Conservation (phyloP, 2,113 vertebrate genomes). For the Protobothrops flavoviridis region DNA sequence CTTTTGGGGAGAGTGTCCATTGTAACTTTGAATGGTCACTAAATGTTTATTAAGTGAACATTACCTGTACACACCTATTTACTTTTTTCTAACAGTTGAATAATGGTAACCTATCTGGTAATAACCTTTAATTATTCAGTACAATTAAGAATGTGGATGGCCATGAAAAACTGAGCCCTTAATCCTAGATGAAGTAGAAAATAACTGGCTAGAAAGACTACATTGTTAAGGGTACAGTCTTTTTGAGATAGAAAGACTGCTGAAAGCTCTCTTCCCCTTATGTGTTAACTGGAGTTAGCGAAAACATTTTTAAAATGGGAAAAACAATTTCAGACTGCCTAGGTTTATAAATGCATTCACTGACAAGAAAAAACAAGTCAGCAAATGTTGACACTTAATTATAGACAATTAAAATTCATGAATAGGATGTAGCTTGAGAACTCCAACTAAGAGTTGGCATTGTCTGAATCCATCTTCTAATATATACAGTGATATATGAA, state of each 20-base stretch:
- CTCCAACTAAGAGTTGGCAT: neutral
- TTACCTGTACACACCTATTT: neutral
- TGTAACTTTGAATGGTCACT: no score
- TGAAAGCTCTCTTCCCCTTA: no score
- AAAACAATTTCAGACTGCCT: neutral
- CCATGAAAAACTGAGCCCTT: neutral
- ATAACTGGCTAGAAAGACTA: neutral
- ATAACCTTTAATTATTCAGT: neutral
- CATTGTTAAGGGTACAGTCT: neutral
- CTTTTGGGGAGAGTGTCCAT: no score
- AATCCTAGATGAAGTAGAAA: neutral
- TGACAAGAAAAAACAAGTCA: neutral
- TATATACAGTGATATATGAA: neutral
- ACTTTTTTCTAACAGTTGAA: neutral
- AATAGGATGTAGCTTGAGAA: neutral
- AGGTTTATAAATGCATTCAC: neutral
- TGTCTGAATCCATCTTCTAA: neutral
- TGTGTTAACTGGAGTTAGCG: no score
- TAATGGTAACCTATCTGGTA: neutral
- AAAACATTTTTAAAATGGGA: neutral
- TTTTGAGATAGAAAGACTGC: neutral
- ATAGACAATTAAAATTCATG: neutral
- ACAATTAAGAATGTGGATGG: conserved; percentile 9
- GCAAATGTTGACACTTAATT: neutral
- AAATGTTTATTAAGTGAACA: no score